Percentiles rank a stretch among this genome's conserved stretches.
Evolutionary conservation across 2,888 invertebrate species (phyloP).

Genomic region (Celastrina argiolus): DNA sequence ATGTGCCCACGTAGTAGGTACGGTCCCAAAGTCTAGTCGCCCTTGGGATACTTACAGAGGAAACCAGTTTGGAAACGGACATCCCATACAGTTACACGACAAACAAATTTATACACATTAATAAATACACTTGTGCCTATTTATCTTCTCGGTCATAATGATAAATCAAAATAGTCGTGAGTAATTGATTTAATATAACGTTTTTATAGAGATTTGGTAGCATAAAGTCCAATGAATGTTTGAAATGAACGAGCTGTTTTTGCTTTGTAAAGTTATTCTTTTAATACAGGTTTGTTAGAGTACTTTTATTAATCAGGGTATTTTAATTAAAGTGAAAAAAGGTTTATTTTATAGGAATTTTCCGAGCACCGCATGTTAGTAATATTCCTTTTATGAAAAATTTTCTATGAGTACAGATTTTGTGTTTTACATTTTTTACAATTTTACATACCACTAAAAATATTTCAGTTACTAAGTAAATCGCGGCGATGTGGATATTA

Average conservation of each 20-base stretch:
- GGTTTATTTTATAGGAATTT: constrained; percentile 1
- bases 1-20: no score
- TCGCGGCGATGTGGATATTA: not conserved
- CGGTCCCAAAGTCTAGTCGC: not conserved
- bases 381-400: constrained; percentile 2
- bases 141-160: not conserved
- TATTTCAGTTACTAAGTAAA: not conserved
- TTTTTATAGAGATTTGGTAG: not conserved
- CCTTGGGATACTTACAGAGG: not conserved
- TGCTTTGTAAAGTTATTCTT: constrained; percentile 9
- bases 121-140: not conserved
- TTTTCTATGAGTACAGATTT: not conserved
- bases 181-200: not conserved
- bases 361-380: not conserved
- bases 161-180: not conserved
- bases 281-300: constrained; percentile 7
- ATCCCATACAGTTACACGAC: constrained; percentile 1
- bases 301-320: constrained; percentile 10
- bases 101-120: not conserved
- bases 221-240: not conserved
- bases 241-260: constrained; percentile 1
- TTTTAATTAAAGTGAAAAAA: constrained; percentile 16
- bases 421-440: not conserved
- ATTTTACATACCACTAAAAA: not conserved
- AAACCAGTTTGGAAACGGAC: constrained; percentile 3